These are phyloP conservation scores for Ascaphus truei DNA, from an alignment of 2,113 vertebrate species.

Conservation along the genomic window DNA sequence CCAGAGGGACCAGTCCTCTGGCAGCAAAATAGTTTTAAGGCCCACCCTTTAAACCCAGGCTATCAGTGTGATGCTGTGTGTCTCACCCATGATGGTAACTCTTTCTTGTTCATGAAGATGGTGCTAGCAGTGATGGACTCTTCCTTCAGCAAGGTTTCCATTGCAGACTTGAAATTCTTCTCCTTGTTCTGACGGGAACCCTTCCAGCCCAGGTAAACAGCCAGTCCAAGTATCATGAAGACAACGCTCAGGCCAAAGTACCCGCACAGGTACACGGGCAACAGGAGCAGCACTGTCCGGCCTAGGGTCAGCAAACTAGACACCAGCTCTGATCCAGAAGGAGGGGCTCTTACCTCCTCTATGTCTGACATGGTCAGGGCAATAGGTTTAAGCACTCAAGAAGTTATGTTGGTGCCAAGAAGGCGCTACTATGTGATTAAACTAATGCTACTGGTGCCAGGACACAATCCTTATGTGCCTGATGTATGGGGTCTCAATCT, in stretches of 20 bases:
- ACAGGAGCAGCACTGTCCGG: conserved; percentile 59
- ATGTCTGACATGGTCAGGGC: background rate
- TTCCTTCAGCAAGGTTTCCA: conserved; percentile 67
- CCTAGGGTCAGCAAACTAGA: conserved; percentile 61
- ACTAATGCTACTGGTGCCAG: no score
- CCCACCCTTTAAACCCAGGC: no score
- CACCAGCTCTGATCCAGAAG: background rate
- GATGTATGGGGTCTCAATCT: no score
- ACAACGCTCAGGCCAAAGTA: conserved; percentile 68
- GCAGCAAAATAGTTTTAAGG: no score
- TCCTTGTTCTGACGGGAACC: conserved; percentile 60
- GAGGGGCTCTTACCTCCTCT: background rate
- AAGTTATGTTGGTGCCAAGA: no score
- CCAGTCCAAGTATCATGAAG: conserved; percentile 60
- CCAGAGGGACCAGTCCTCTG: no score
- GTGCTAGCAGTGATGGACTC: conserved; percentile 51
- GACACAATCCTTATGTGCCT: no score
- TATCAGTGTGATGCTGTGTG: background rate
- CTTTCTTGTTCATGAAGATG: conserved; percentile 51
- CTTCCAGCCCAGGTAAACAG: conserved; percentile 69
- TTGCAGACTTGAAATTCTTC: conserved; percentile 55
- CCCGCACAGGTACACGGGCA: conserved; percentile 72
- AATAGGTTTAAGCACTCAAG: no score
- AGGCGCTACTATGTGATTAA: no score
- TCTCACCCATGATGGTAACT: conserved; percentile 68